Percentiles rank a stretch among this genome's conserved stretches.
Evolutionary conservation across 1,140 invertebrate genomes (phyloP).

Genomic region (Samia ricini): DNA sequence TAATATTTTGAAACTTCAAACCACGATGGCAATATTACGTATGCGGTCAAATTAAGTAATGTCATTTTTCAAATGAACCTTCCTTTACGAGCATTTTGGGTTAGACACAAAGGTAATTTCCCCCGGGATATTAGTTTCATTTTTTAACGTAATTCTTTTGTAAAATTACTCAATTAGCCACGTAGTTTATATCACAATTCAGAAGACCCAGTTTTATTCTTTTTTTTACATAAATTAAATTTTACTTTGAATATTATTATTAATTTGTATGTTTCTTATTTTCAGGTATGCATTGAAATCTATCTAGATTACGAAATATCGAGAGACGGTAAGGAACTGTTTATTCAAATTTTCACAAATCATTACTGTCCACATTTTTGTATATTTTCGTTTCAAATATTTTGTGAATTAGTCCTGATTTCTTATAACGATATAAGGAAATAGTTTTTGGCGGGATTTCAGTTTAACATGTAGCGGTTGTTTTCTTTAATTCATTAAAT

Average conservation of each 20-base stretch:
- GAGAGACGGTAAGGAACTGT: not conserved
- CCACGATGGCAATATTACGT: too few species aligned
- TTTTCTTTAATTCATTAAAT: too few species aligned
- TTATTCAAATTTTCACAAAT: too few species aligned
- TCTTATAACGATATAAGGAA: too few species aligned
- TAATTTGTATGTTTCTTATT: not conserved
- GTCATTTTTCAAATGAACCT: not conserved
- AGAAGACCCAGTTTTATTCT: not conserved
- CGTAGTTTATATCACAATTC: not conserved
- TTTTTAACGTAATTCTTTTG: conserved; percentile 4
- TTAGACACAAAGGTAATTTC: conserved; percentile 8
- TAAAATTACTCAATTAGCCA: not conserved
- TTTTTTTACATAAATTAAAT: not conserved
- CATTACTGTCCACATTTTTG: not conserved
- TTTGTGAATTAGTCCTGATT: too few species aligned
- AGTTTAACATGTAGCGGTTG: too few species aligned
- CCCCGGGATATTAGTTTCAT: not conserved
- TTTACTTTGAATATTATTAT: not conserved
- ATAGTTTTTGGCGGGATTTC: too few species aligned
- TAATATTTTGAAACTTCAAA: too few species aligned
- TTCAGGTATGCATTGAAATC: not conserved
- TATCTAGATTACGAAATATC: not conserved
- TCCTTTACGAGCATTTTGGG: not conserved
- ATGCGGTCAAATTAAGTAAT: not conserved
- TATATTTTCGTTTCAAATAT: not conserved